phyloP scores from a whole-genome alignment of 2,888 invertebrate genomes.

The Acanthosepion pharaonis region DNA sequence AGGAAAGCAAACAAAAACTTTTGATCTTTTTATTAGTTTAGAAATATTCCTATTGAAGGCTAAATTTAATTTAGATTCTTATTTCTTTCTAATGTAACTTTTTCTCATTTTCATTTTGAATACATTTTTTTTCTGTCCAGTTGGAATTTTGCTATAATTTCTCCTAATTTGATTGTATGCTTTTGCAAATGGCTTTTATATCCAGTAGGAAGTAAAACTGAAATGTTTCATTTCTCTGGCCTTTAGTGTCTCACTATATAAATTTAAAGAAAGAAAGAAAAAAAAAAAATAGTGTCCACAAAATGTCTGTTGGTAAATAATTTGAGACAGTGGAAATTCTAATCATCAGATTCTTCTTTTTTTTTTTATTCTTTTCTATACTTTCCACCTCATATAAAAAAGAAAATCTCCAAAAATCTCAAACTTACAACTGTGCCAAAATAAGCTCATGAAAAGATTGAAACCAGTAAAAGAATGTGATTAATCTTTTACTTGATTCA shows the following conservation, averaged over 20 bases:
- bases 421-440: constrained; percentile 33
- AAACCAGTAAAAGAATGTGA: constrained; percentile 20
- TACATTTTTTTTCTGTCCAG: neutral
- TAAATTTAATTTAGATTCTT: neutral
- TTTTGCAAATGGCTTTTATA: constrained; percentile 22
- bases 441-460: constrained; percentile 7
- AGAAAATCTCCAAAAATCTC: neutral
- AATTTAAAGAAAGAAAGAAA: neutral
- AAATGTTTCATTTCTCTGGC: constrained; percentile 17
- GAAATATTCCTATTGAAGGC: neutral
- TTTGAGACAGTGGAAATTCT: constrained; percentile 1
- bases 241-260: neutral
- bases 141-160: neutral
- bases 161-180: neutral
- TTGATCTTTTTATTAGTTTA: neutral
- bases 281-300: neutral
- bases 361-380: neutral
- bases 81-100: neutral
- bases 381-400: neutral
- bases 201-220: neutral
- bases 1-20: neutral
- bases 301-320: neutral
- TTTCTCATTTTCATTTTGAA: neutral
- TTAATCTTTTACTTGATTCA: constrained; percentile 21
- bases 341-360: neutral